These are phyloP conservation scores for Embidobia sp. DNA, from an alignment of 2,888 invertebrate species.

Conservation along the genomic window DNA sequence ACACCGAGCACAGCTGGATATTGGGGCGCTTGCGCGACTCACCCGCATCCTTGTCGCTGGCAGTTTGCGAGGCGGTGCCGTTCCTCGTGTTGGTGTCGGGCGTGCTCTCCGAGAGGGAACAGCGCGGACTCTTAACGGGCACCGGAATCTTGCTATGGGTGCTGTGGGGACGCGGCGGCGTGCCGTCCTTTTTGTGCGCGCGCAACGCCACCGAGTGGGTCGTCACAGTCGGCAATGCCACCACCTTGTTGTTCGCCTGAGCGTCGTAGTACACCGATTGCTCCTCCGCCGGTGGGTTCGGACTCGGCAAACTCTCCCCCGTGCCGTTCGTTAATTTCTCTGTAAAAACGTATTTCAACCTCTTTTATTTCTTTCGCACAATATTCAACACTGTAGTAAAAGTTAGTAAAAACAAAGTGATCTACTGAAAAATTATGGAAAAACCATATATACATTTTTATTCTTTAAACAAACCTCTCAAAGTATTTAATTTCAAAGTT, in stretches of 20 bases:
- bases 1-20: constrained; percentile 29
- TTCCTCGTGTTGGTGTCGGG: constrained; percentile 77
- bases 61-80: constrained; percentile 72
- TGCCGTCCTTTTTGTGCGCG: constrained; percentile 73
- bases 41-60: constrained; percentile 78
- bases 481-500: no score
- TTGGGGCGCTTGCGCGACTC: constrained; percentile 64
- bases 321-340: constrained; percentile 79
- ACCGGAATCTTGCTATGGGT: constrained; percentile 86
- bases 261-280: constrained; percentile 92
- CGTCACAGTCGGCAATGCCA: constrained; percentile 70
- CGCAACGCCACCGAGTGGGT: constrained; percentile 69
- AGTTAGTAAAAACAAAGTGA: no score
- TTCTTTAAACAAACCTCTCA: no score
- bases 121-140: constrained; percentile 82
- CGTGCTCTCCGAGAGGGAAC: constrained; percentile 77
- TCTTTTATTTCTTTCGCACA: no score
- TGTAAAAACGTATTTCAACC: no score
- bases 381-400: no score
- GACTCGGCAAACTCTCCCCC: constrained; percentile 79
- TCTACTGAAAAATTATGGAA: no score
- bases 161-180: constrained; percentile 79
- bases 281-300: constrained; percentile 87
- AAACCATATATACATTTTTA: no score
- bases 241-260: constrained; percentile 82